Conservation (phyloP, 1,140 invertebrate genomes). For the Cherax destructor region DNA sequence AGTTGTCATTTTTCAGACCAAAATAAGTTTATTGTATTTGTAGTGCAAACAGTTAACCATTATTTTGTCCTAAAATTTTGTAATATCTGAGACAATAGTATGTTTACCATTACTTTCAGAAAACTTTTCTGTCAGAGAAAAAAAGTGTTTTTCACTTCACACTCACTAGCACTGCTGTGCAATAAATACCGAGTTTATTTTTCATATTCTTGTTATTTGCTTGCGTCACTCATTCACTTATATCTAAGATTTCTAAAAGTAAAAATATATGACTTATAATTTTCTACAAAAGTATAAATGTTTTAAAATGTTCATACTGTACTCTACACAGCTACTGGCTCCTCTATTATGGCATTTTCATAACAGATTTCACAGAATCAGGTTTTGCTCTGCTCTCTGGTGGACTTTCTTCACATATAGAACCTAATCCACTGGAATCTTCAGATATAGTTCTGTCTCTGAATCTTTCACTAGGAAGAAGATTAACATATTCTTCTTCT, state of each 20-base stretch:
- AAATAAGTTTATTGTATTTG: too few relatives aligned
- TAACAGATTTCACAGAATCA: not conserved
- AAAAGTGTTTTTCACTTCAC: too few relatives aligned
- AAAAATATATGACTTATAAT: not conserved
- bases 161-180: too few relatives aligned
- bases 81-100: not conserved
- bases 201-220: too few relatives aligned
- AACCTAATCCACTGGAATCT: slow-evolving; percentile 51
- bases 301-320: not conserved
- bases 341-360: slow-evolving; percentile 35
- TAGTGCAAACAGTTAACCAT: too few relatives aligned
- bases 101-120: not conserved
- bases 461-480: not conserved
- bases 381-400: not conserved
- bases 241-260: too few relatives aligned
- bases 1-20: too few relatives aligned
- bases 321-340: slow-evolving; percentile 5
- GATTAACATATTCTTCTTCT: slow-evolving; percentile 39
- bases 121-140: too few relatives aligned
- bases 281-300: not conserved
- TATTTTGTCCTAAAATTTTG: too few relatives aligned
- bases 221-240: too few relatives aligned
- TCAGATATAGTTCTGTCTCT: slow-evolving; percentile 46
- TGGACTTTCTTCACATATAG: slow-evolving; percentile 33
- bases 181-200: too few relatives aligned